These are phyloP conservation scores for Nycticebus coucang DNA, from an alignment of 2,113 vertebrate genomes.

Conservation along the genomic window DNA sequence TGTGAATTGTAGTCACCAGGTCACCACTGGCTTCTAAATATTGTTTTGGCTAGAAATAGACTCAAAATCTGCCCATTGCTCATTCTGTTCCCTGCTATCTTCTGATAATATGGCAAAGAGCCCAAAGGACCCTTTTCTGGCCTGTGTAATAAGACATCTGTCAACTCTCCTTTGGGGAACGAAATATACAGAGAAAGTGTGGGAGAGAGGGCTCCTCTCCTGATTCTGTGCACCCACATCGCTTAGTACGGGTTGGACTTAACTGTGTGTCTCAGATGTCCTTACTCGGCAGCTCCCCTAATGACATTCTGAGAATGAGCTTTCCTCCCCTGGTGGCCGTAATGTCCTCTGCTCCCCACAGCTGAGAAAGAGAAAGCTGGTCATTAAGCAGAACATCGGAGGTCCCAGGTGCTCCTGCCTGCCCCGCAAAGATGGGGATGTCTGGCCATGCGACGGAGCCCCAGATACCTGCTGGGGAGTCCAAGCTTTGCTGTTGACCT, in stretches of 20 bases:
- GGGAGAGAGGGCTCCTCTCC: neutral
- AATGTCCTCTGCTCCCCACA: neutral
- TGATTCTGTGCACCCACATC: accelerated
- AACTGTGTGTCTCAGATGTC: neutral
- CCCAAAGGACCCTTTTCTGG: neutral
- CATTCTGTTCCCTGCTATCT: neutral
- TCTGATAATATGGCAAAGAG: slow-evolving; percentile 9
- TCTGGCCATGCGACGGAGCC: neutral
- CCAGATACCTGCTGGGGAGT: neutral
- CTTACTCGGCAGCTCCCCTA: neutral
- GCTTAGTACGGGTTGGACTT: neutral
- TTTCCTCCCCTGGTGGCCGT: neutral
- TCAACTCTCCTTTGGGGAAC: neutral
- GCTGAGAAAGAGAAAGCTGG: neutral
- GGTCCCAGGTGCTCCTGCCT: neutral
- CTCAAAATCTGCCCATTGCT: neutral
- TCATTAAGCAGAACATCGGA: neutral
- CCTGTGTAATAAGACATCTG: neutral
- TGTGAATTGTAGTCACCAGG: slow-evolving; percentile 54
- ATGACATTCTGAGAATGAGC: neutral
- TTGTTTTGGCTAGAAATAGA: slow-evolving; percentile 56
- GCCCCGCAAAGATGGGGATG: neutral
- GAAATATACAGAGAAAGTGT: neutral
- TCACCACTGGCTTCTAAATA: slow-evolving; percentile 46
- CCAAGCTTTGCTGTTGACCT: neutral